Evolutionary conservation across 1,140 invertebrate genomes (phyloP), one percentile per base, ranked within the genome.

Genomic region (Phortica variegata): DNA sequence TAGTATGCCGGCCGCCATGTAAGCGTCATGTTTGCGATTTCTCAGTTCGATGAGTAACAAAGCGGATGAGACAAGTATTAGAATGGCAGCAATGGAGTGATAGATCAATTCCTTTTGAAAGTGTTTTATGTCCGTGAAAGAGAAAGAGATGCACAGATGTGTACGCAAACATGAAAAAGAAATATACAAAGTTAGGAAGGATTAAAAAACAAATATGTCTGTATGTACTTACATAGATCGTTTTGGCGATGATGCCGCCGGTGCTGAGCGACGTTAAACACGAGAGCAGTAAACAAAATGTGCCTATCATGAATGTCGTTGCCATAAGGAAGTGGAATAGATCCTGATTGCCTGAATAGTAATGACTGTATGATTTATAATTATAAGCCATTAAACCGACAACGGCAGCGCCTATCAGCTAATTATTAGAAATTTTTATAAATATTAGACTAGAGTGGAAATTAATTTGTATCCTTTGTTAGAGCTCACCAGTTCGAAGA

Each of bases 101-200:
- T 89, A 91, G 21, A 90, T 81, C 18, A 90, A 79, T 80, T 91
- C 89, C 89, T 91, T 75, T 18, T n/a, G n/a, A n/a, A n/a, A n/a
- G n/a, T n/a, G n/a, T n/a, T n/a, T n/a, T n/a, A n/a, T n/a, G n/a
- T n/a, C n/a, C n/a, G n/a, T n/a, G n/a, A n/a, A n/a, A n/a, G n/a
- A n/a, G n/a, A n/a, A n/a, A n/a, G n/a, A n/a, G n/a, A n/a, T n/a
- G n/a, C n/a, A n/a, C n/a, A n/a, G n/a, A n/a, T n/a, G n/a, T n/a
- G n/a, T n/a, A n/a, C n/a, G n/a, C n/a, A n/a, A n/a, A n/a, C n/a
- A n/a, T 31, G n/a, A n/a, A n/a, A n/a, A 32, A 33, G 36, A 48
- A 39, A 43, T 31, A 23, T 37, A n/a, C 39, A 45, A 18, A 15
- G 15, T 18, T 15, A 16, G 1, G 33, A 15, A 39, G n/a, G 1